These are phyloP conservation scores for Electrona antarctica DNA, from an alignment of 2,113 vertebrate genomes.

Conservation along the genomic window DNA sequence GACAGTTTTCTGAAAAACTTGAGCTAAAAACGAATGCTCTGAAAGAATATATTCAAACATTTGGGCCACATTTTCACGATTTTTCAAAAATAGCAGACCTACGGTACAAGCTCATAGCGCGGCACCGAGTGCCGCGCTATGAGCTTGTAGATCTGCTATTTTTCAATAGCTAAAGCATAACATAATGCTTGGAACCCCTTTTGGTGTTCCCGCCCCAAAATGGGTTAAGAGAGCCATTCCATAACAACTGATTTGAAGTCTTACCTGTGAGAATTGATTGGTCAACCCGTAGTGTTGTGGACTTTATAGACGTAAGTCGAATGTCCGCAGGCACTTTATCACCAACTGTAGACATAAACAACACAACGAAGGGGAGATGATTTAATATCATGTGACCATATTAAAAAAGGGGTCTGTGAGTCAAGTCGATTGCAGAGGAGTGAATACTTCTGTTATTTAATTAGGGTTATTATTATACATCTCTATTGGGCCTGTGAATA, in stretches of 20 bases:
- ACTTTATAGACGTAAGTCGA: slow-evolving; percentile 95
- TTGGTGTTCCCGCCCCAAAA: neutral
- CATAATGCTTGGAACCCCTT: too few relatives aligned
- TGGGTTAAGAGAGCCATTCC: too few relatives aligned
- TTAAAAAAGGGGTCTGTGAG: slow-evolving; percentile 14
- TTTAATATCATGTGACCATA: neutral
- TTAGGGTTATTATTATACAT: neutral
- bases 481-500: neutral
- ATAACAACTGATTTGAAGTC: slow-evolving; percentile 7
- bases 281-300: slow-evolving; percentile 95
- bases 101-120: too few relatives aligned
- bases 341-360: slow-evolving; percentile 84
- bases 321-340: slow-evolving; percentile 99
- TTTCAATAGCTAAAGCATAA: neutral
- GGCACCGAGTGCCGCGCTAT: too few relatives aligned
- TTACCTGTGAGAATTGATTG: slow-evolving; percentile 98
- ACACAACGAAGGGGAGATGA: slow-evolving; percentile 19
- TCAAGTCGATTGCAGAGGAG: neutral
- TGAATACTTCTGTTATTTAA: neutral
- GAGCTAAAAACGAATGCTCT: neutral
- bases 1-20: neutral
- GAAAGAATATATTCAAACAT: neutral
- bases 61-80: neutral
- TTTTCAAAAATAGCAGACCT: too few relatives aligned
- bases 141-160: too few relatives aligned